Percentiles rank a stretch among this genome's conserved stretches.
These are phyloP conservation scores for Drosophila kikkawai DNA, from an alignment of 1,140 invertebrate genomes.

Conservation along the genomic window DNA sequence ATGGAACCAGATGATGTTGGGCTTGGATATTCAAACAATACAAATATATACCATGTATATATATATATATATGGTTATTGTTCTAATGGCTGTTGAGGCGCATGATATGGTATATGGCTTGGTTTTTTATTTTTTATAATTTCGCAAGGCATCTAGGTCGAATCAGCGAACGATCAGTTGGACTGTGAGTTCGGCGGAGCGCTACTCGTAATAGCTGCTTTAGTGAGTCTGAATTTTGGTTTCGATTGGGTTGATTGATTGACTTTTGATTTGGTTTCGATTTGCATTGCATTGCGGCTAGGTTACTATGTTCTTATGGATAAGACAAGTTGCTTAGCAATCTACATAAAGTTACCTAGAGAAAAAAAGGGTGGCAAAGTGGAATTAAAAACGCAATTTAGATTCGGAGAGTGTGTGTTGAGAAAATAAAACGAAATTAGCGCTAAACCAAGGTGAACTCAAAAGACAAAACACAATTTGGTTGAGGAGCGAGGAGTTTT, in stretches of 20 bases:
- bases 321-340: conserved; percentile 67
- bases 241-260: conserved; percentile 66
- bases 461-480: conserved; percentile 36
- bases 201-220: conserved; percentile 57
- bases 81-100: conserved; percentile 62
- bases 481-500: neutral
- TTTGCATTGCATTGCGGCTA: conserved; percentile 74
- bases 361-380: conserved; percentile 65
- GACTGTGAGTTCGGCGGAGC: conserved; percentile 59
- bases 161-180: conserved; percentile 75
- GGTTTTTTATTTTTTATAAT: conserved; percentile 24
- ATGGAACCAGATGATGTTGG: conserved; percentile 80
- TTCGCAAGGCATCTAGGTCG: conserved; percentile 66
- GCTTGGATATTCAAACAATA: conserved; percentile 51
- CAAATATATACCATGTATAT: conserved; percentile 35
- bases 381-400: conserved; percentile 73
- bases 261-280: conserved; percentile 63
- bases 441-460: conserved; percentile 51
- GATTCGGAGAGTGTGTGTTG: conserved; percentile 44
- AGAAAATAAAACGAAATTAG: conserved; percentile 55
- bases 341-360: conserved; percentile 85
- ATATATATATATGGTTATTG: conserved; percentile 19
- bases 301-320: conserved; percentile 69
- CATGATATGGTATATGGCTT: conserved; percentile 59
- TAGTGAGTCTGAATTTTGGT: conserved; percentile 61